phyloP scores from a whole-genome alignment of 1,140 invertebrate species.

The Saccostrea echinata region DNA sequence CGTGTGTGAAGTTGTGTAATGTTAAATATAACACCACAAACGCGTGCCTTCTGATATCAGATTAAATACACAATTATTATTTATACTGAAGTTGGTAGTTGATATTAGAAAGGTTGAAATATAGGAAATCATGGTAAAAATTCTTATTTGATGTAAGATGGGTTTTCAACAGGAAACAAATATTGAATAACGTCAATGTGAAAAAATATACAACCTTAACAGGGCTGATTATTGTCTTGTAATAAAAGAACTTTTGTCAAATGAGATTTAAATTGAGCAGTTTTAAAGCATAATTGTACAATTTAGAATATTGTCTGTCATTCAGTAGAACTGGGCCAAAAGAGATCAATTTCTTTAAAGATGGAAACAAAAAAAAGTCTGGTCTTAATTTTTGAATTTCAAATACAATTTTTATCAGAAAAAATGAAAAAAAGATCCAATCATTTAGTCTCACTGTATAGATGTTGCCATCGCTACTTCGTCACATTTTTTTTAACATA shows the following conservation, averaged over 20 bases:
- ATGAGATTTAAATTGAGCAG: background rate
- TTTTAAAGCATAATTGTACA: background rate
- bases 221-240: background rate
- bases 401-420: too few species aligned
- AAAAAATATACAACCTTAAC: background rate
- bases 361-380: too few species aligned
- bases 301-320: background rate
- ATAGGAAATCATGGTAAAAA: background rate
- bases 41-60: background rate
- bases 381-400: too few species aligned
- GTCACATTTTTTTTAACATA: too few species aligned
- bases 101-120: background rate
- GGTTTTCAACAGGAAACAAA: constrained; percentile 4
- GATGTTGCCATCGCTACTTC: too few species aligned
- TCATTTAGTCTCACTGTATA: too few species aligned
- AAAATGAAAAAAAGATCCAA: too few species aligned
- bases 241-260: background rate
- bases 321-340: background rate
- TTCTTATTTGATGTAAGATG: constrained; percentile 2
- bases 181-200: background rate
- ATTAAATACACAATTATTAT: background rate
- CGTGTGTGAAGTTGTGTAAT: constrained; percentile 3
- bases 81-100: background rate
- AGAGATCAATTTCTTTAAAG: background rate
- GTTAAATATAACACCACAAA: background rate